Conservation (phyloP, 2,797 vertebrate species). For the Anguilla obscura region DNA sequence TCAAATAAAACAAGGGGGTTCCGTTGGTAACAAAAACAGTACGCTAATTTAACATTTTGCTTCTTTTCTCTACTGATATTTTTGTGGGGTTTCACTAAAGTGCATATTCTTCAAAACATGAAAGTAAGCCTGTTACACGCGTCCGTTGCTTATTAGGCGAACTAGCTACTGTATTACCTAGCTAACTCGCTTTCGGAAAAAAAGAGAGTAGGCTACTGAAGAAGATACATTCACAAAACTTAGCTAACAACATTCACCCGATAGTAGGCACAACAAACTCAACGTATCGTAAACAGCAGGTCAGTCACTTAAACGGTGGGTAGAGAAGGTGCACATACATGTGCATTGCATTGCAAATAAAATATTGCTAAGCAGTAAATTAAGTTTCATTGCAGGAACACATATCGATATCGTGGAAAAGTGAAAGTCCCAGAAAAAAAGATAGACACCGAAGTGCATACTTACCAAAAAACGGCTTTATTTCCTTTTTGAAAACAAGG, state of each 20-base stretch:
- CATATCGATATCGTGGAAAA: conserved; percentile 44
- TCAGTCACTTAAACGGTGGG: neutral
- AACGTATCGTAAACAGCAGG: neutral
- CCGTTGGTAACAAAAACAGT: neutral
- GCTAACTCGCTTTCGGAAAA: neutral
- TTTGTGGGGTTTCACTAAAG: no score
- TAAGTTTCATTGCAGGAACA: conserved; percentile 29
- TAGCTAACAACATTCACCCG: conserved; percentile 25
- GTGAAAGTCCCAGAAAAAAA: conserved; percentile 50
- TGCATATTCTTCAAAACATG: neutral
- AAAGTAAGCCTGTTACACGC: neutral
- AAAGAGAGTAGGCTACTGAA: neutral
- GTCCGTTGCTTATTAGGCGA: neutral
- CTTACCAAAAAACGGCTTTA: conserved; percentile 56
- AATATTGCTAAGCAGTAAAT: conserved; percentile 6
- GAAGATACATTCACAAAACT: conserved; percentile 32
- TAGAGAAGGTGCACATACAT: neutral
- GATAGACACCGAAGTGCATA: conserved; percentile 53
- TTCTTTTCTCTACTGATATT: neutral
- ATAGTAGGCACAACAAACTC: conserved; percentile 12
- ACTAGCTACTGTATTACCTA: conserved; percentile 7
- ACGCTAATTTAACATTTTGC: neutral
- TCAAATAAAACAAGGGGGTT: neutral
- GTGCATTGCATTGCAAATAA: conserved; percentile 22
- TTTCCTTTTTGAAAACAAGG: conserved; percentile 58